phyloP scores from a whole-genome alignment of 2,888 invertebrate species.

The Lissocephala sabroskyi region DNA sequence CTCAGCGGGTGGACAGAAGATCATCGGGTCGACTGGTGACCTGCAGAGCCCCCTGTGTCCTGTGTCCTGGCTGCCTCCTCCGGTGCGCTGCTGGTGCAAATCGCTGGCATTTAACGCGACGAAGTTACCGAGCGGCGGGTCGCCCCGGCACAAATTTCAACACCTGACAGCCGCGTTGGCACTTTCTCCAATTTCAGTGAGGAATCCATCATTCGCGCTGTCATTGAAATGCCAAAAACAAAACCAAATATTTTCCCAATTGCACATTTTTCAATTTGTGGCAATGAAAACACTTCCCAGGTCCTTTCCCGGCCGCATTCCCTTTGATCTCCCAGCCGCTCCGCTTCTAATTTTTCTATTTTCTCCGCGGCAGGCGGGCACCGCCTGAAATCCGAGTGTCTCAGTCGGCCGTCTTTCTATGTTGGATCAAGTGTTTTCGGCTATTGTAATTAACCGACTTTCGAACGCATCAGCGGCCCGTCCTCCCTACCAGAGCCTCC shows the following conservation, averaged over 20 bases:
- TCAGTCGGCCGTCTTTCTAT: neutral
- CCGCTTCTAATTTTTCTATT: too few species aligned
- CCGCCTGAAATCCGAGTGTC: slow-evolving; percentile 40
- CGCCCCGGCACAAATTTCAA: slow-evolving; percentile 1
- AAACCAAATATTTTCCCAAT: slow-evolving; percentile 5
- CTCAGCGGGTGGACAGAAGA: slow-evolving; percentile 41
- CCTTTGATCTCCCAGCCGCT: slow-evolving; percentile 55
- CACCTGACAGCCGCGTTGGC: slow-evolving; percentile 8
- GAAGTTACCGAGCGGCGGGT: slow-evolving; percentile 9
- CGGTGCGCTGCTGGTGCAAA: slow-evolving; percentile 59
- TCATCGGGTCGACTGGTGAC: neutral
- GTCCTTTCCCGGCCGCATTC: neutral
- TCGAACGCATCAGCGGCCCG: slow-evolving; percentile 42
- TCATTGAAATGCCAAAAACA: too few species aligned
- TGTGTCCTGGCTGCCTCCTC: slow-evolving; percentile 25
- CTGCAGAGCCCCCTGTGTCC: slow-evolving; percentile 33
- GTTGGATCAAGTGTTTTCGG: slow-evolving; percentile 39
- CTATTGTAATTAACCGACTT: slow-evolving; percentile 67
- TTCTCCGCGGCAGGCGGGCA: slow-evolving; percentile 8
- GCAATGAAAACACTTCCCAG: slow-evolving; percentile 28
- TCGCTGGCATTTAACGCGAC: slow-evolving; percentile 51
- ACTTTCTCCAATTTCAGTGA: neutral
- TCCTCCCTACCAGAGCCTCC: slow-evolving; percentile 13
- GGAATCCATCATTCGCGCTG: neutral
- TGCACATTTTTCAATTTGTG: slow-evolving; percentile 24